phyloP scores from a whole-genome alignment of 2,113 vertebrate species.

The Gymnocephalus cernua region DNA sequence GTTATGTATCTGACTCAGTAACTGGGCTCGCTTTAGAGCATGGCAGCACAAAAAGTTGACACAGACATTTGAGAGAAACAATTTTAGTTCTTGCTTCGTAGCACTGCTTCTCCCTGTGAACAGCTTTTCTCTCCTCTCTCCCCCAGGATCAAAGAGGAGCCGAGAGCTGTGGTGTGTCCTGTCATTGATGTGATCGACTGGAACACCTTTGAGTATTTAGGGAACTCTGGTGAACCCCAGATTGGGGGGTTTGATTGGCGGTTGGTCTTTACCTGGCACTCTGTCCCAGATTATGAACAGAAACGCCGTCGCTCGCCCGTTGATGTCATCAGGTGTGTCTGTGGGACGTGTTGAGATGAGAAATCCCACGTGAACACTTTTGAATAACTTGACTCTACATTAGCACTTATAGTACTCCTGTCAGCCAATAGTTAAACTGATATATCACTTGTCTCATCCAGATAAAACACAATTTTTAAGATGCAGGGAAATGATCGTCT shows the following conservation, averaged over 20 bases:
- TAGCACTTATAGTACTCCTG: not conserved
- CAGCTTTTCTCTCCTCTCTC: conserved; percentile 6
- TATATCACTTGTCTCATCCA: not conserved
- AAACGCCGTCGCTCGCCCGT: conserved; percentile 85
- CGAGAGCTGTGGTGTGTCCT: conserved; percentile 93
- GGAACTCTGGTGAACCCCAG: conserved; percentile 94
- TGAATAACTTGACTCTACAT: not conserved
- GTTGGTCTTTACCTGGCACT: conserved; percentile 95
- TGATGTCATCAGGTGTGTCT: conserved; percentile 92
- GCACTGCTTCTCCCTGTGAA: not conserved
- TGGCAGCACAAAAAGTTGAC: not conserved
- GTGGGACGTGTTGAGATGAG: not conserved
- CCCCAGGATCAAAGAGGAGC: conserved; percentile 92
- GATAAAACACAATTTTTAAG: not conserved
- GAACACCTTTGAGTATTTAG: conserved; percentile 97
- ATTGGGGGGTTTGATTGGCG: conserved; percentile 98
- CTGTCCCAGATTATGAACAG: conserved; percentile 89
- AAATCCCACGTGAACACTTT: not conserved
- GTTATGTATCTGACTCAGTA: not conserved
- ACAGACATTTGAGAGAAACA: conserved; percentile 10
- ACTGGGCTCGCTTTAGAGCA: not conserved
- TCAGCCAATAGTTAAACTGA: not conserved
- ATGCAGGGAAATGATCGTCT: not conserved
- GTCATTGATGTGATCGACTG: conserved; percentile 98
- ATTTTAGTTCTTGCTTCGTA: not conserved